Evolutionary conservation across 2,113 vertebrate species (phyloP).

Genomic region (Acrocephalus arundinaceus): DNA sequence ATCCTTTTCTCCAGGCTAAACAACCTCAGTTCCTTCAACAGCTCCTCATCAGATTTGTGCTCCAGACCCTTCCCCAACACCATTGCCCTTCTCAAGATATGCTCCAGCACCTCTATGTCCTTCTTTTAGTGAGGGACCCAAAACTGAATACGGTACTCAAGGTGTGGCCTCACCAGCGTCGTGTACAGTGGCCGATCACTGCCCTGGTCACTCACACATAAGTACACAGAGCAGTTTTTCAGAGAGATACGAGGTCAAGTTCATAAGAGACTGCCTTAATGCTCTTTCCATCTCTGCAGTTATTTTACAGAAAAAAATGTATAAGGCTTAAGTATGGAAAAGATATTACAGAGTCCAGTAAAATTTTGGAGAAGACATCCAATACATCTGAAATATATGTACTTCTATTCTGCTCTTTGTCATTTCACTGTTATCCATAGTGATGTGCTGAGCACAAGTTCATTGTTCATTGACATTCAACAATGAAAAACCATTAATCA

Average conservation of each 20-base stretch:
- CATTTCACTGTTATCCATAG: background rate
- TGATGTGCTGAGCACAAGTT: conserved; percentile 6
- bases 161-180: background rate
- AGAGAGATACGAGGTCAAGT: background rate
- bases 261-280: background rate
- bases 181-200: rapidly evolving
- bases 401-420: background rate
- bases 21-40: background rate
- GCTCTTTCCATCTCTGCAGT: background rate
- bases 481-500: conserved; percentile 22
- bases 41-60: background rate
- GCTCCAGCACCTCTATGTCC: background rate
- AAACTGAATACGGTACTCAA: background rate
- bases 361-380: background rate
- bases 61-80: background rate
- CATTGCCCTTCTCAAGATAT: background rate
- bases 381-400: background rate
- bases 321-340: background rate
- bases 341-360: background rate
- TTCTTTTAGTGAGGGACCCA: background rate
- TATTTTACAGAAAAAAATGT: background rate
- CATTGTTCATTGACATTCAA: background rate
- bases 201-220: background rate
- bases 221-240: background rate
- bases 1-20: background rate